A percentile compares a stretch with the other conserved stretches of the same genome.
phyloP scores from a whole-genome alignment of 2,113 vertebrate species.

The Nothobranchius furzeri region DNA sequence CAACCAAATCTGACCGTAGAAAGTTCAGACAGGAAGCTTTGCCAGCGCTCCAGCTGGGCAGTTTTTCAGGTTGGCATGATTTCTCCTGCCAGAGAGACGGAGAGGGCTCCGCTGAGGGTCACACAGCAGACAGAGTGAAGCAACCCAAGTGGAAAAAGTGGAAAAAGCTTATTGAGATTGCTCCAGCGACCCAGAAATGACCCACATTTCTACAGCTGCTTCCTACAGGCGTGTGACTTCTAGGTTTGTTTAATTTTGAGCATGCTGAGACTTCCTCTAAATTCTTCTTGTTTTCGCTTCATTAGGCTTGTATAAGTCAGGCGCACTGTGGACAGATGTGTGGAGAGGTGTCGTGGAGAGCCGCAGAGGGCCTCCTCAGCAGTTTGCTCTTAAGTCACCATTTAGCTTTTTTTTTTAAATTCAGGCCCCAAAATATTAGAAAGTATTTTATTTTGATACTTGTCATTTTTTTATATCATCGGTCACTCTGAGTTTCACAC shows the following conservation, averaged over 20 bases:
- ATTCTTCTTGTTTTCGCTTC: background rate
- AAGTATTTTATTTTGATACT: too few species aligned
- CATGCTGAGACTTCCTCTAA: background rate
- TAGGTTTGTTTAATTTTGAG: background rate
- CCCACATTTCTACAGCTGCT: constrained; percentile 4
- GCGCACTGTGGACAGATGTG: background rate
- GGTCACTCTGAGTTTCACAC: too few species aligned
- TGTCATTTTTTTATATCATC: too few species aligned
- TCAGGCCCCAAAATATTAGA: too few species aligned
- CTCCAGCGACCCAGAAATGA: constrained; percentile 31
- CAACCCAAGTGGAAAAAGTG: constrained; percentile 36
- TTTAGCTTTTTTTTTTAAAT: too few species aligned
- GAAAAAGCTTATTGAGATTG: constrained; percentile 34
- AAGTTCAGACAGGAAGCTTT: constrained; percentile 2
- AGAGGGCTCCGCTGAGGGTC: constrained; percentile 27
- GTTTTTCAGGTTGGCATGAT: constrained; percentile 23
- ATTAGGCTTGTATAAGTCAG: background rate
- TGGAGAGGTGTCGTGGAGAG: too few species aligned
- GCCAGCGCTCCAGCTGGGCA: constrained; percentile 8
- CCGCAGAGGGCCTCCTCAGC: too few species aligned
- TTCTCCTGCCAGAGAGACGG: constrained; percentile 12
- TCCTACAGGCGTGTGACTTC: constrained; percentile 1
- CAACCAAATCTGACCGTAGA: background rate
- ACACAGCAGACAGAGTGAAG: constrained; percentile 21
- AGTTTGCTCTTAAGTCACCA: too few species aligned